Evolutionary conservation across 2,113 vertebrate genomes (phyloP).

Genomic region (Onychorhynchus coronatus): DNA sequence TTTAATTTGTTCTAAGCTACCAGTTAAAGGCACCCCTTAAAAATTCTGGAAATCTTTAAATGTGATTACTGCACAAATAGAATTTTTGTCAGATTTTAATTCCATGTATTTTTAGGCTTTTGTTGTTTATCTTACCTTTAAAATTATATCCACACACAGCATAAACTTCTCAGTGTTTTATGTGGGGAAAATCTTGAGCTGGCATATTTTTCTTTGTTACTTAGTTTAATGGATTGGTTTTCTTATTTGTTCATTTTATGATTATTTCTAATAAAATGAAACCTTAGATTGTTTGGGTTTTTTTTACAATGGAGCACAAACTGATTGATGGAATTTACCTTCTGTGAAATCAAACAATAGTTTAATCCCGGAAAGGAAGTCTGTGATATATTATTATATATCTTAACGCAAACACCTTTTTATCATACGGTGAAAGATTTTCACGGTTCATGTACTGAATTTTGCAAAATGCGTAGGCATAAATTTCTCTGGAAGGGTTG

Average conservation of each 20-base stretch:
- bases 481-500: background rate
- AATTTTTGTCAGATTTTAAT: background rate
- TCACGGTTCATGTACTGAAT: background rate
- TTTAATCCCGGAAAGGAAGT: background rate
- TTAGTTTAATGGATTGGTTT: background rate
- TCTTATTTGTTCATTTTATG: background rate
- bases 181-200: background rate
- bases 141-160: background rate
- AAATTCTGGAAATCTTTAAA: background rate
- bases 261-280: background rate
- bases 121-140: background rate
- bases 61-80: background rate
- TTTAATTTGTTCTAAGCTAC: background rate
- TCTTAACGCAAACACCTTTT: background rate
- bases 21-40: background rate
- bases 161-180: background rate
- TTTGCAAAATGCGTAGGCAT: background rate
- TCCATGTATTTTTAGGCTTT: background rate
- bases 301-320: background rate
- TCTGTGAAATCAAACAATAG: background rate
- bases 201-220: background rate
- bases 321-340: constrained; percentile 24
- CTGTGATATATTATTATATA: background rate
- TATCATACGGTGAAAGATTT: background rate
- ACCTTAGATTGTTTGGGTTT: background rate